Percentiles rank a stretch among this genome's conserved stretches.
These are phyloP conservation scores for Holothuria leucospilota DNA, from an alignment of 53 echinoderm and acorn worm genomes.

Conservation along the genomic window DNA sequence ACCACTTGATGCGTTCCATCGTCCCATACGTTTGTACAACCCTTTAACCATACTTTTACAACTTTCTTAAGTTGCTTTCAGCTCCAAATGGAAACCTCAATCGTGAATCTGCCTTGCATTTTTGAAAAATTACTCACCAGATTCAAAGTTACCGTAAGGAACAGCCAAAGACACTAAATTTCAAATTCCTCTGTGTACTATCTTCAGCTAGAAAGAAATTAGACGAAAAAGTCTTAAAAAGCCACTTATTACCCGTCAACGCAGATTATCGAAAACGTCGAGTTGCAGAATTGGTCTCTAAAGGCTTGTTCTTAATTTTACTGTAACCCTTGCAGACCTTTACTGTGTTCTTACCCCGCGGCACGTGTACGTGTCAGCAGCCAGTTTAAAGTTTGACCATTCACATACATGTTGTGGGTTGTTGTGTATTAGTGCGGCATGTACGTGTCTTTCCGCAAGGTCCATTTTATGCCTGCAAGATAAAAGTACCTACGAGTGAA, in stretches of 20 bases:
- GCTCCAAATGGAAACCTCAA: no score
- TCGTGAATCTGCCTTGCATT: no score
- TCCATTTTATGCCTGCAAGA: constrained; percentile 29
- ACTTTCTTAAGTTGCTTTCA: no score
- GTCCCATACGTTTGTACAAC: no score
- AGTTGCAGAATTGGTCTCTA: background rate
- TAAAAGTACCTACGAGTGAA: constrained; percentile 30
- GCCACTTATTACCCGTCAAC: constrained; percentile 3
- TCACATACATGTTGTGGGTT: background rate
- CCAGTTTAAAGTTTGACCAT: constrained; percentile 20
- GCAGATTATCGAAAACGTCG: background rate
- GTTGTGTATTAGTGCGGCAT: background rate
- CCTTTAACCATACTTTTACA: no score
- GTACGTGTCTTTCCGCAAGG: constrained; percentile 18
- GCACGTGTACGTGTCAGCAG: constrained; percentile 17
- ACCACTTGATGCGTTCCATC: no score
- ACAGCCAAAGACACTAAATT: no score
- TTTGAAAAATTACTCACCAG: no score
- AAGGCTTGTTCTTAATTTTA: constrained; percentile 23
- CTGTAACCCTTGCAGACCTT: constrained; percentile 12
- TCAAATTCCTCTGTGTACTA: no score
- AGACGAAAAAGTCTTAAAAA: no score
- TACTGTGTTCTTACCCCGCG: background rate
- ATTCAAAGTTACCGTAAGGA: no score
- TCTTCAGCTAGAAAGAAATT: no score